Percentiles rank a stretch among this genome's conserved stretches.
Evolutionary conservation across 2,113 vertebrate species (phyloP).

Genomic region (Alaudala cheleensis): DNA sequence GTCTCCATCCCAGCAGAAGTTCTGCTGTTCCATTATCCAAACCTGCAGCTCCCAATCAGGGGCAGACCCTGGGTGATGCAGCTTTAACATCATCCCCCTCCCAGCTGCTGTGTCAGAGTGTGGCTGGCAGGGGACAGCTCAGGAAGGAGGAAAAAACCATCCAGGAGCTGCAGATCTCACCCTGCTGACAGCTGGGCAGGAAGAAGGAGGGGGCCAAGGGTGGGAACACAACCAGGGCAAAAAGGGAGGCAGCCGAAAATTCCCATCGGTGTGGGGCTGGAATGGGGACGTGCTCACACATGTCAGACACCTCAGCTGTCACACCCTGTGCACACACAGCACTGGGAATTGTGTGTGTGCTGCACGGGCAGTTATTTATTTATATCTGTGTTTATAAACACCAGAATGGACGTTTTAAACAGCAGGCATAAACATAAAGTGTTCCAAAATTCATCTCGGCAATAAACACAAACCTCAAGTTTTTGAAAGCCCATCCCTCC

Average conservation of each 20-base stretch:
- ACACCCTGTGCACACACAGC: background rate
- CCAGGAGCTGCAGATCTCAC: fast-evolving
- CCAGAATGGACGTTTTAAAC: background rate
- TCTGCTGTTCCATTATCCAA: background rate
- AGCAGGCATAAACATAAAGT: background rate
- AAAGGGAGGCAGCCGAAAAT: constrained; percentile 21
- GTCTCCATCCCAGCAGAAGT: background rate
- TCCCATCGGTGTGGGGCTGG: background rate
- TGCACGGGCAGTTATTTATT: background rate
- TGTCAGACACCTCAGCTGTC: background rate
- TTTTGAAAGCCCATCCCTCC: background rate
- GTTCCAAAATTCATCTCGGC: background rate
- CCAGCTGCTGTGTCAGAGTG: background rate
- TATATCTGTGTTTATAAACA: background rate
- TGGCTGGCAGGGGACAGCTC: background rate
- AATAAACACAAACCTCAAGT: background rate
- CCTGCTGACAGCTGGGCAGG: fast-evolving
- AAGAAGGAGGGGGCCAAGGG: background rate
- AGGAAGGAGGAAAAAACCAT: background rate
- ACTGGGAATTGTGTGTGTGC: background rate
- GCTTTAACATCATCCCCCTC: background rate
- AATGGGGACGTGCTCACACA: background rate
- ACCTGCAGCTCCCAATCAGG: background rate
- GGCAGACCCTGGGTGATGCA: background rate
- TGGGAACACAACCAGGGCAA: background rate